These are phyloP conservation scores for Agriotes lineatus DNA, from an alignment of 2,888 invertebrate species.

Conservation along the genomic window DNA sequence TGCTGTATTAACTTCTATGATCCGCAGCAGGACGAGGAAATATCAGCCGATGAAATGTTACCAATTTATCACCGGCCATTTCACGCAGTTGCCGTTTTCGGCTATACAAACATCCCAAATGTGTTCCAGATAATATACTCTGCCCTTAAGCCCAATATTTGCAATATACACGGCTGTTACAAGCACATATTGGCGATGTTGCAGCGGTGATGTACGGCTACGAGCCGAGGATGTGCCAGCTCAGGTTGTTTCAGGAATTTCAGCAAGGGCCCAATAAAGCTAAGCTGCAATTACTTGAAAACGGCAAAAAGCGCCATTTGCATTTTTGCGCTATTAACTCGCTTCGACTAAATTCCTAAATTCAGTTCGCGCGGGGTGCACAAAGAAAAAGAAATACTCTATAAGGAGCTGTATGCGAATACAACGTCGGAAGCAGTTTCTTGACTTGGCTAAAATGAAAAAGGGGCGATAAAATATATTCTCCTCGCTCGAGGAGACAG, in stretches of 20 bases:
- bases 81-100: constrained; percentile 27
- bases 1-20: constrained; percentile 35
- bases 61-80: constrained; percentile 38
- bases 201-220: background rate
- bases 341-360: constrained; percentile 35
- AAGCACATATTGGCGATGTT: constrained; percentile 16
- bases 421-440: constrained; percentile 50
- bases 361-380: constrained; percentile 31
- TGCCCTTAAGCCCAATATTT: constrained; percentile 26
- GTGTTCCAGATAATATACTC: constrained; percentile 35
- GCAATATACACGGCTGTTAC: constrained; percentile 14
- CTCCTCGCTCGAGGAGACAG: constrained; percentile 46
- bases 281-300: constrained; percentile 8
- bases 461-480: constrained; percentile 55
- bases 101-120: constrained; percentile 36
- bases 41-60: constrained; percentile 27
- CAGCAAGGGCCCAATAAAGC: background rate
- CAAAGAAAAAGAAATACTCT: constrained; percentile 28
- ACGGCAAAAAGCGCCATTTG: constrained; percentile 22
- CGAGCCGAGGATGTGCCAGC: background rate
- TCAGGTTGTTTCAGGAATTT: background rate
- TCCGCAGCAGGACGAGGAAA: constrained; percentile 17
- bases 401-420: constrained; percentile 43
- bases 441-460: constrained; percentile 53
- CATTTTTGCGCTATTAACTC: constrained; percentile 33